Evolutionary conservation across 2,797 vertebrate genomes (phyloP).

Genomic region (Syngnathus acus): DNA sequence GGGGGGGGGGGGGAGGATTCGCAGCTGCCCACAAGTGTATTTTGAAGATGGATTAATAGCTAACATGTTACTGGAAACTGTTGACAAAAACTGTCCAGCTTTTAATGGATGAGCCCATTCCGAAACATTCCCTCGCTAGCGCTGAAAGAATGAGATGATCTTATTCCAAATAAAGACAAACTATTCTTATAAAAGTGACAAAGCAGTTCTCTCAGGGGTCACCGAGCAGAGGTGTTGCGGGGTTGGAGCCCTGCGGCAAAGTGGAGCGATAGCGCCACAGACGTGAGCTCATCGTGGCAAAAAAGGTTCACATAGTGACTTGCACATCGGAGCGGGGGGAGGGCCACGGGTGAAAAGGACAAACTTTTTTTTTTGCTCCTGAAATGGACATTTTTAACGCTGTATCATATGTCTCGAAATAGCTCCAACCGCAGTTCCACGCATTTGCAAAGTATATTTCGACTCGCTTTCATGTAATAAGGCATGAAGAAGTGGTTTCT

Average conservation of each 20-base stretch:
- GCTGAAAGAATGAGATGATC: not conserved
- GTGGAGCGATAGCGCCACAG: constrained; percentile 14
- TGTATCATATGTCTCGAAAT: constrained; percentile 15
- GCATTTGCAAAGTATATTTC: not conserved
- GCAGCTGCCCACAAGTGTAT: not conserved
- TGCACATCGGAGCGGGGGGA: constrained; percentile 13
- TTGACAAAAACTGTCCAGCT: not conserved
- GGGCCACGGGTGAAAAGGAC: constrained; percentile 30
- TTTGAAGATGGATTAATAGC: not conserved
- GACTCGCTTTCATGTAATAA: not conserved
- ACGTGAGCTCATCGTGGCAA: constrained; percentile 25
- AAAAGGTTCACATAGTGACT: constrained; percentile 28
- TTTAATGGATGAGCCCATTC: not conserved
- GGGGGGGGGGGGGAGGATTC: constrained; percentile 1
- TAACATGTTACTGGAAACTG: too few relatives aligned
- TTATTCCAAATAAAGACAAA: not conserved
- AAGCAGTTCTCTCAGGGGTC: constrained; percentile 15
- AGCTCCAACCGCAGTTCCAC: not conserved
- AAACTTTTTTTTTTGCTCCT: constrained; percentile 21
- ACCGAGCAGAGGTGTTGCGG: constrained; percentile 6
- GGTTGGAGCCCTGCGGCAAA: constrained; percentile 25
- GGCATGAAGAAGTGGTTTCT: not conserved
- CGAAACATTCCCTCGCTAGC: not conserved
- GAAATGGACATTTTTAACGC: constrained; percentile 17
- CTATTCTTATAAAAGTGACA: not conserved